Conservation (phyloP, 2,113 vertebrate genomes). For the Hippopotamus amphibius region DNA sequence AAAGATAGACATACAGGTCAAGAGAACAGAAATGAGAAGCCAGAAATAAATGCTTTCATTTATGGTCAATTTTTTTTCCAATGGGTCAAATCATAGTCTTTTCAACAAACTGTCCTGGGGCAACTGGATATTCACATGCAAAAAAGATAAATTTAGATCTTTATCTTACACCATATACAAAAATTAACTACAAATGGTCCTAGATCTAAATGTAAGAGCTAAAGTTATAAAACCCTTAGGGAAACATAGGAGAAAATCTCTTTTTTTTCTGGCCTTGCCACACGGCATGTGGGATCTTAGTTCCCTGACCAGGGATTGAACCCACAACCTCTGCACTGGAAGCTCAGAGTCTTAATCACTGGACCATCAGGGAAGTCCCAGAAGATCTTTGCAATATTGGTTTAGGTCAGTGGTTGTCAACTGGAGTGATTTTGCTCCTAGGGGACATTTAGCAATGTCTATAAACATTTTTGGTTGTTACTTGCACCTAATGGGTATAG, state of each 20-base stretch:
- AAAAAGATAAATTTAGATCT: not conserved
- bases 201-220: not conserved
- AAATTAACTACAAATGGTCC: not conserved
- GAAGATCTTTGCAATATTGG: not conserved
- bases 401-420: not conserved
- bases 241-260: not conserved
- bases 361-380: too few species aligned
- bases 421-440: not conserved
- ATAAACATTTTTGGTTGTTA: not conserved
- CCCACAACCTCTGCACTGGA: too few species aligned
- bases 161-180: not conserved
- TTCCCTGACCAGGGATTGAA: too few species aligned
- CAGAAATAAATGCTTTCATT: not conserved
- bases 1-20: not conserved
- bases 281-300: too few species aligned
- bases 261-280: too few species aligned
- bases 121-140: not conserved
- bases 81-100: not conserved
- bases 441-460: not conserved
- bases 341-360: too few species aligned
- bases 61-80: not conserved
- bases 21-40: not conserved
- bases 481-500: not conserved
- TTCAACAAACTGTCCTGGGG: not conserved
- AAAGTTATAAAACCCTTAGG: not conserved